phyloP scores from a whole-genome alignment of 2,888 invertebrate species.

The Synanthedon andrenaeformis region DNA sequence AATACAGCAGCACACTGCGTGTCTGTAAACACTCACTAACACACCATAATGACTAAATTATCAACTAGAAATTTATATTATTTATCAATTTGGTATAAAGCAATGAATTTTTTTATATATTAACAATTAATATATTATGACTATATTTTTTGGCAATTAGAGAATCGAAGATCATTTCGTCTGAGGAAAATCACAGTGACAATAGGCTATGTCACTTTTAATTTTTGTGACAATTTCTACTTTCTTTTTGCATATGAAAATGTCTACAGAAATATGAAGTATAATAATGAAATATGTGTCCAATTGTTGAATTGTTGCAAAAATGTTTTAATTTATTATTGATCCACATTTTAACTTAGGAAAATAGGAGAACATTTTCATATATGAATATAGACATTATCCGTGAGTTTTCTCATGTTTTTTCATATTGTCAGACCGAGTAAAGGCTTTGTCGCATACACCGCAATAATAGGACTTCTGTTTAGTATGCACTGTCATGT shows the following conservation, averaged over 20 bases:
- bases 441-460: slow-evolving; percentile 67
- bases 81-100: slow-evolving; percentile 56
- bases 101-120: slow-evolving; percentile 35
- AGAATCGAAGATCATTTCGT: slow-evolving; percentile 53
- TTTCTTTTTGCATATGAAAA: no score
- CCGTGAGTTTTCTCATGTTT: slow-evolving; percentile 70
- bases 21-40: slow-evolving; percentile 49
- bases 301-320: no score
- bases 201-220: no score
- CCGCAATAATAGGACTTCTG: slow-evolving; percentile 68
- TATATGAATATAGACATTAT: slow-evolving; percentile 15
- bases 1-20: slow-evolving; percentile 59
- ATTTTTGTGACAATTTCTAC: no score
- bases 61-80: slow-evolving; percentile 58
- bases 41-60: slow-evolving; percentile 68
- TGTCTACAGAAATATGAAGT: no score
- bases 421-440: slow-evolving; percentile 67
- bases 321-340: background rate
- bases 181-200: slow-evolving; percentile 29
- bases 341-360: no score
- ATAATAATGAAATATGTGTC: no score
- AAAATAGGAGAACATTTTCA: no score
- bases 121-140: slow-evolving; percentile 42
- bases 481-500: slow-evolving; percentile 68
- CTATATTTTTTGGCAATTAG: slow-evolving; percentile 68